Evolutionary conservation across 2,797 vertebrate species (phyloP).

Genomic region (Smutsia temminckii): DNA sequence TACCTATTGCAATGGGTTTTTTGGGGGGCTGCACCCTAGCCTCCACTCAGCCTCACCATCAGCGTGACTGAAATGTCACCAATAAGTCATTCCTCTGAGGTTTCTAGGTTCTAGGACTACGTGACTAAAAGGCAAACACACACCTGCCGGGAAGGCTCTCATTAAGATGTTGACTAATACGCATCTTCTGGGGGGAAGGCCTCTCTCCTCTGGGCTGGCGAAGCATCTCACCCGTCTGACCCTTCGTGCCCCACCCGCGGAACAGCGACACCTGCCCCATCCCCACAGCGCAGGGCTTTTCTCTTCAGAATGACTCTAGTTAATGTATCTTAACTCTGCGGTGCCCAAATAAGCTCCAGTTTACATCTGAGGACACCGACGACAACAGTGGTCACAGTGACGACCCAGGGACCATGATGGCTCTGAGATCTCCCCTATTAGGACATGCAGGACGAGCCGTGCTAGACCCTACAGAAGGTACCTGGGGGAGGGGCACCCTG

Average conservation of each 20-base stretch:
- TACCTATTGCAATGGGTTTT: not conserved
- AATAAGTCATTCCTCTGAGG: not conserved
- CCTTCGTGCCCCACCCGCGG: not conserved
- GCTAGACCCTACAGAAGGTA: not conserved
- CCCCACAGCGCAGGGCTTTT: not conserved
- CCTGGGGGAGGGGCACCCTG: not conserved
- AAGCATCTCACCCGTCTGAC: fast-evolving
- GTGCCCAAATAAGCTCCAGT: not conserved
- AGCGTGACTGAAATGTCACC: not conserved
- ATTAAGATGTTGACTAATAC: fast-evolving
- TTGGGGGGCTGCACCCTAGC: not conserved
- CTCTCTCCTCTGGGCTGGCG: too few relatives aligned
- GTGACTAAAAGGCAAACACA: not conserved
- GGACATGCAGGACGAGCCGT: not conserved
- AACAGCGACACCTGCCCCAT: not conserved
- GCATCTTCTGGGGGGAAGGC: not conserved
- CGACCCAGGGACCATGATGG: not conserved
- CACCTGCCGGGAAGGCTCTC: not conserved
- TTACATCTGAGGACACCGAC: not conserved
- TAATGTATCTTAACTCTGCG: not conserved
- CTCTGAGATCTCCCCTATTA: not conserved
- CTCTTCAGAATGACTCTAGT: not conserved
- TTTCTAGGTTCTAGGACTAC: not conserved
- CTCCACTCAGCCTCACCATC: not conserved
- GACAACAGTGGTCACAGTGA: not conserved